These are phyloP conservation scores for Drosophila falleni DNA, from an alignment of 2,888 invertebrate species.

Conservation along the genomic window DNA sequence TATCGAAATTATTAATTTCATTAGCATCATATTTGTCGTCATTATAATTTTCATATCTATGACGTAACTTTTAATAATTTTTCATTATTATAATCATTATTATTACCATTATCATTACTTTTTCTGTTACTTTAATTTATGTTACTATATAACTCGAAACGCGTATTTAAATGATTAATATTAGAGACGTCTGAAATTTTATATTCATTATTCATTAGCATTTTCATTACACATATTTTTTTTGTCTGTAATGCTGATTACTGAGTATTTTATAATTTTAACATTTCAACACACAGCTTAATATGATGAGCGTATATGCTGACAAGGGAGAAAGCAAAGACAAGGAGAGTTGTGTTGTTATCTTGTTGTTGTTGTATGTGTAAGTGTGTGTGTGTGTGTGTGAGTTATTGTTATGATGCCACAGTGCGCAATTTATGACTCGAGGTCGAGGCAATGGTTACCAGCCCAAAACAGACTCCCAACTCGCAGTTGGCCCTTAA, in stretches of 20 bases:
- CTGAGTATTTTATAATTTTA: slow-evolving; percentile 13
- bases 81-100: neutral
- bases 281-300: neutral
- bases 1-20: neutral
- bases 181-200: neutral
- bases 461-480: slow-evolving; percentile 38
- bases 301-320: slow-evolving; percentile 14
- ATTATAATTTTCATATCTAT: too few species aligned
- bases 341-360: slow-evolving; percentile 14
- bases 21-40: neutral
- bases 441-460: slow-evolving; percentile 56
- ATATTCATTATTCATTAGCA: neutral
- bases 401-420: slow-evolving; percentile 81
- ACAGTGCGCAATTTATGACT: slow-evolving; percentile 79
- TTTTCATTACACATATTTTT: neutral
- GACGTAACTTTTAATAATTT: too few species aligned
- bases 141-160: too few species aligned
- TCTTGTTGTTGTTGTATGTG: slow-evolving; percentile 8
- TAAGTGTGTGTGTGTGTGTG: slow-evolving; percentile 26
- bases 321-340: slow-evolving; percentile 4
- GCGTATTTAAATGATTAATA: neutral
- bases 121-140: too few species aligned
- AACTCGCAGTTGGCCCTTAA: slow-evolving; percentile 54
- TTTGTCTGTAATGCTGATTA: neutral
- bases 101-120: too few species aligned